Percentiles rank a stretch among this genome's conserved stretches.
These are phyloP conservation scores for Semnopithecus entellus DNA, from an alignment of 2,113 vertebrate genomes.

Conservation along the genomic window DNA sequence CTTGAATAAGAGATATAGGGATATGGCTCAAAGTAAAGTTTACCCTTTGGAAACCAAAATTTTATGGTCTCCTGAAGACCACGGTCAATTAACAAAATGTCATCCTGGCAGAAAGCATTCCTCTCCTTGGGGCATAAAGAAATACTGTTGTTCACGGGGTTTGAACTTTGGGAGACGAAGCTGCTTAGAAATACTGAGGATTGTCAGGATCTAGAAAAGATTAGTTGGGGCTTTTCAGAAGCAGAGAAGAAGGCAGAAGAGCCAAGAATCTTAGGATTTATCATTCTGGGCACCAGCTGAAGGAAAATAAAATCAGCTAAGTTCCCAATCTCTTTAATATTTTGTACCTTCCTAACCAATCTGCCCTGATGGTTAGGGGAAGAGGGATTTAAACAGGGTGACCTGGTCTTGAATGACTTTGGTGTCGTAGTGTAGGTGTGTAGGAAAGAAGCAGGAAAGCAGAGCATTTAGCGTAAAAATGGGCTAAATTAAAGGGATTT, in stretches of 20 bases:
- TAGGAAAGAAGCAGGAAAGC: not conserved
- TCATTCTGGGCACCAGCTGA: not conserved
- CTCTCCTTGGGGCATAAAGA: not conserved
- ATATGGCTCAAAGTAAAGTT: not conserved
- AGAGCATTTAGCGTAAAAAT: not conserved
- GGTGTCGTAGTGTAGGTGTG: not conserved
- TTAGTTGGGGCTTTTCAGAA: not conserved
- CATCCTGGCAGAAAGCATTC: not conserved
- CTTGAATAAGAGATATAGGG: not conserved
- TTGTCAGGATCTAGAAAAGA: not conserved
- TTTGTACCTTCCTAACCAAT: not conserved
- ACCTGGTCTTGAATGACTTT: not conserved
- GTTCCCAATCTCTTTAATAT: not conserved
- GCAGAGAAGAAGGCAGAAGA: not conserved
- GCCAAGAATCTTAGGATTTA: not conserved
- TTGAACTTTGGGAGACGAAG: not conserved
- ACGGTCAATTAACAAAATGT: not conserved
- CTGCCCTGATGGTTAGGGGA: not conserved
- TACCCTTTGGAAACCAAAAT: not conserved
- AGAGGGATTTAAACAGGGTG: not conserved
- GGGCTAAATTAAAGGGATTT: not conserved
- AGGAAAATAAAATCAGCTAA: not conserved
- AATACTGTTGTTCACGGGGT: not conserved
- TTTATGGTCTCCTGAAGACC: not conserved
- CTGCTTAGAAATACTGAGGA: not conserved